Evolutionary conservation across 2,888 invertebrate genomes (phyloP).

Genomic region (Agonopterix heracliana): DNA sequence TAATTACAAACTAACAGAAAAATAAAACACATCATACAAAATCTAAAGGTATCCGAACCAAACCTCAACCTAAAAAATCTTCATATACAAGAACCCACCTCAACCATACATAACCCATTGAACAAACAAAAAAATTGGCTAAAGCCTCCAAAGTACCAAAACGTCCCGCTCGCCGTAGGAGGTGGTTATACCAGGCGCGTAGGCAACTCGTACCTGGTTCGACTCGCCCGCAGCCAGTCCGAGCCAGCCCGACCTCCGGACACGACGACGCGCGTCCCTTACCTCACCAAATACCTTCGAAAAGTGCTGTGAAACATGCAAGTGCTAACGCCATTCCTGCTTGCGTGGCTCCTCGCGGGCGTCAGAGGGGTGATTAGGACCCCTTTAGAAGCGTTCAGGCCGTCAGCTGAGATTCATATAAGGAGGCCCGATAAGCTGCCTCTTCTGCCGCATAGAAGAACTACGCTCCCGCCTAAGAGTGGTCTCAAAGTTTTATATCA

Average conservation of each 20-base stretch:
- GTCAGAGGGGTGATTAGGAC: conserved; percentile 65
- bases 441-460: conserved; percentile 66
- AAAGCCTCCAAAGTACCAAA: conserved; percentile 46
- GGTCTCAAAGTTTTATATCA: conserved; percentile 82
- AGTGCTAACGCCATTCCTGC: conserved; percentile 55
- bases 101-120: too few relatives aligned
- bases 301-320: conserved; percentile 40
- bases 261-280: conserved; percentile 37
- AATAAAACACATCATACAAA: too few relatives aligned
- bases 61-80: too few relatives aligned
- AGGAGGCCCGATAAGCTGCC: conserved; percentile 67
- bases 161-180: conserved; percentile 35
- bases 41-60: too few relatives aligned
- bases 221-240: conserved; percentile 61
- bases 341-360: conserved; percentile 54
- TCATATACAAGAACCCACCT: too few relatives aligned
- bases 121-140: neutral
- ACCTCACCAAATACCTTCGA: conserved; percentile 8
- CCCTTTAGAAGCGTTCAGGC: conserved; percentile 75
- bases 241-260: conserved; percentile 48
- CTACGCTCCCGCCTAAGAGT: conserved; percentile 63
- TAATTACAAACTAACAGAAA: too few relatives aligned
- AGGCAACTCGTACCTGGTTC: conserved; percentile 69
- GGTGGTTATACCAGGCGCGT: conserved; percentile 70
- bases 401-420: conserved; percentile 62